These are phyloP conservation scores for Papilio protenor DNA, from an alignment of 2,888 invertebrate genomes.

Conservation along the genomic window DNA sequence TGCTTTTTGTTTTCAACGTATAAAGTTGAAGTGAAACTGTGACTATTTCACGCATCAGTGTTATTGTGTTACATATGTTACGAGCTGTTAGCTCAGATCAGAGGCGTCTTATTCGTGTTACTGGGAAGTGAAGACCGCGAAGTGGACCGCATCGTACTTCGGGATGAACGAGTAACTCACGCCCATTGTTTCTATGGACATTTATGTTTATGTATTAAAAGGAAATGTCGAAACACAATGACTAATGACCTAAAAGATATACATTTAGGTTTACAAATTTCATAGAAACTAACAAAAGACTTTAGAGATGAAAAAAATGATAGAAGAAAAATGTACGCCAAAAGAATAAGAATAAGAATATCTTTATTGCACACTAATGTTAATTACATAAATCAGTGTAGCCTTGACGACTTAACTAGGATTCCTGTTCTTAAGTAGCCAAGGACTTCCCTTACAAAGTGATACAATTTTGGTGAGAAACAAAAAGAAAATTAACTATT, in stretches of 20 bases:
- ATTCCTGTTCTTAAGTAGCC: too few species aligned
- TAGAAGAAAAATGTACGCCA: too few species aligned
- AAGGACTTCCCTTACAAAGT: too few species aligned
- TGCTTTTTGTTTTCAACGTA: constrained; percentile 66
- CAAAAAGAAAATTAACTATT: too few species aligned
- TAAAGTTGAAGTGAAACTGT: constrained; percentile 60
- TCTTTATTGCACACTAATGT: too few species aligned
- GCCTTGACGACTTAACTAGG: too few species aligned
- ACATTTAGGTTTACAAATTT: neutral
- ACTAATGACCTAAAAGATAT: neutral
- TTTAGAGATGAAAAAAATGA: too few species aligned
- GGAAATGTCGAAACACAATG: neutral
- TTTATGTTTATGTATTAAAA: neutral
- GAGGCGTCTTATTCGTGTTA: constrained; percentile 53
- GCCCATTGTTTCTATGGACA: constrained; percentile 8
- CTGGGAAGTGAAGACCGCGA: constrained; percentile 59
- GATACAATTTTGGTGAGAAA: too few species aligned
- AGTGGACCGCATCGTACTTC: constrained; percentile 56
- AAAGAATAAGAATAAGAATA: too few species aligned
- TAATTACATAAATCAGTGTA: too few species aligned
- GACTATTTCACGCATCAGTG: constrained; percentile 58
- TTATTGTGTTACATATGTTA: constrained; percentile 69
- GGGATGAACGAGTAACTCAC: constrained; percentile 19
- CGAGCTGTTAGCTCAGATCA: constrained; percentile 67
- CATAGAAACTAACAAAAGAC: too few species aligned